phyloP scores from a whole-genome alignment of 2,888 invertebrate genomes.

The Lasioglossum marginatum region DNA sequence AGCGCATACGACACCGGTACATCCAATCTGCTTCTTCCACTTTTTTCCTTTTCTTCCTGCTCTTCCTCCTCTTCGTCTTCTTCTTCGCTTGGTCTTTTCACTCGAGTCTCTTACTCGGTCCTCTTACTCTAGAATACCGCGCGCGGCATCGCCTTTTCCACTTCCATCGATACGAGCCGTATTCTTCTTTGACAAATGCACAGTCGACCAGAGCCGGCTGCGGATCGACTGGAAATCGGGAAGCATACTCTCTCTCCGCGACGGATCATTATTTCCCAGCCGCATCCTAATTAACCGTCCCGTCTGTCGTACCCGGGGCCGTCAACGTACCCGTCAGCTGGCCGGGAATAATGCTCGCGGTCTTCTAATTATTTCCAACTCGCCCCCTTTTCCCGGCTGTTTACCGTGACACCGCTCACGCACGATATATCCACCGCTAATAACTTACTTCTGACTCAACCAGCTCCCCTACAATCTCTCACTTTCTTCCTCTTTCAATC shows the following conservation, averaged over 20 bases:
- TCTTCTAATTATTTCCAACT: constrained; percentile 51
- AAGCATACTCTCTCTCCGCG: constrained; percentile 39
- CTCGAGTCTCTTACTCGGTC: background rate
- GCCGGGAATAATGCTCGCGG: background rate
- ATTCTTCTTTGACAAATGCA: constrained; percentile 41
- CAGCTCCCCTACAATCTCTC: background rate
- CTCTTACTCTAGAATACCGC: background rate
- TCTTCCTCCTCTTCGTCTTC: background rate
- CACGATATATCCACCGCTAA: constrained; percentile 48
- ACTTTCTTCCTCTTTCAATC: background rate
- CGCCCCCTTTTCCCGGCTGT: constrained; percentile 19
- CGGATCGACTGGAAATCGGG: constrained; percentile 52
- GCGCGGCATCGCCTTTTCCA: background rate
- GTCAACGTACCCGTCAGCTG: constrained; percentile 8
- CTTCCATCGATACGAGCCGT: constrained; percentile 3
- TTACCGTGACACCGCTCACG: constrained; percentile 47
- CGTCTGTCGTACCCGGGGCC: background rate
- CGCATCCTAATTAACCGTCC: constrained; percentile 47
- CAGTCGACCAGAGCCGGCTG: constrained; percentile 6
- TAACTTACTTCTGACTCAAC: constrained; percentile 34
- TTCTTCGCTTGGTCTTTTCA: background rate
- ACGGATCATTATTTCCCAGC: constrained; percentile 49
- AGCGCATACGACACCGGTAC: background rate
- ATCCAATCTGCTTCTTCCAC: background rate
- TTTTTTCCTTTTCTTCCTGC: background rate